Percentiles rank a stretch among this genome's conserved stretches.
These are phyloP conservation scores for Ibycter americanus DNA, from an alignment of 2,797 vertebrate genomes.

Conservation along the genomic window DNA sequence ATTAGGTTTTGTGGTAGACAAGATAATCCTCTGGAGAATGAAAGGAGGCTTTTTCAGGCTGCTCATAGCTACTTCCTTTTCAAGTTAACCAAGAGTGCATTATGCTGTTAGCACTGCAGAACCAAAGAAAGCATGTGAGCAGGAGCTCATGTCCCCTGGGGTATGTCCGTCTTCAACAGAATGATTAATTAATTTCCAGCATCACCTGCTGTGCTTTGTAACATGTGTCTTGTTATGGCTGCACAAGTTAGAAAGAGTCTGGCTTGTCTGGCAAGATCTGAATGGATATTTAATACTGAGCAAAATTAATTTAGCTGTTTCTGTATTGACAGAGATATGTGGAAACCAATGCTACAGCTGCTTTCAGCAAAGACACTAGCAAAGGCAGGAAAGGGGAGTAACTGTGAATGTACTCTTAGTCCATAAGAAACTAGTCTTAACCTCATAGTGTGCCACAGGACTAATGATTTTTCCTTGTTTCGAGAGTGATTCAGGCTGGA, in stretches of 20 bases:
- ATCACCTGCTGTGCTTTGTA: not conserved
- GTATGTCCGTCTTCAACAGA: not conserved
- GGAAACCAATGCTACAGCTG: not conserved
- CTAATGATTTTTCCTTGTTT: not conserved
- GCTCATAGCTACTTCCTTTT: not conserved
- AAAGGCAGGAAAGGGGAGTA: not conserved
- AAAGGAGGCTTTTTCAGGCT: not conserved
- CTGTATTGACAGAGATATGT: not conserved
- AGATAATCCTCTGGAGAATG: not conserved
- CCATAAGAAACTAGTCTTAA: not conserved
- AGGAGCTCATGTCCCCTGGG: rapidly evolving
- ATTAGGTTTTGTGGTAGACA: not conserved
- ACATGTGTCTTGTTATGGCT: not conserved
- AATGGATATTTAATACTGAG: not conserved
- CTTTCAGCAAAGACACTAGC: not conserved
- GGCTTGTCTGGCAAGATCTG: not conserved
- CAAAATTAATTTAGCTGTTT: not conserved
- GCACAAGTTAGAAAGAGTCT: not conserved
- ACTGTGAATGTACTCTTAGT: not conserved
- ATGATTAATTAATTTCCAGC: not conserved
- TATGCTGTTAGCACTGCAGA: not conserved
- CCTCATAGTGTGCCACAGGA: not conserved
- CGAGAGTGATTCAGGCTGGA: not conserved
- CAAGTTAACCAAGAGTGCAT: not conserved
- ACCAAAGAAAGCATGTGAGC: not conserved